phyloP scores from a whole-genome alignment of 2,888 invertebrate genomes.

The Habroteleia sp. region DNA sequence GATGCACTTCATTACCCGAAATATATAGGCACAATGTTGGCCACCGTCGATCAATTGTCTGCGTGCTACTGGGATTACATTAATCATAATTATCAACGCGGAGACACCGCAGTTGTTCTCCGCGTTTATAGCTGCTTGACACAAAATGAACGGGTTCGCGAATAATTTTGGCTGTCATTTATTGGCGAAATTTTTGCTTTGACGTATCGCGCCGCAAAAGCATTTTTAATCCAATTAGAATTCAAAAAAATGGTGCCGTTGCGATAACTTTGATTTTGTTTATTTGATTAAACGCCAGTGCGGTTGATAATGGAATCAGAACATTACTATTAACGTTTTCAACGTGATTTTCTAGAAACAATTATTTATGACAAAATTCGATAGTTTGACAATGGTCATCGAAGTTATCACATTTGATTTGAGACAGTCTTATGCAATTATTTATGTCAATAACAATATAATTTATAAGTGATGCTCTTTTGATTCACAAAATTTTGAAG shows the following conservation, averaged over 20 bases:
- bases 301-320: background rate
- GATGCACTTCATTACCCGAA: conserved; percentile 53
- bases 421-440: too few relatives aligned
- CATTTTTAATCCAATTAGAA: conserved; percentile 11
- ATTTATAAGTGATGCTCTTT: too few relatives aligned
- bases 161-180: conserved; percentile 33
- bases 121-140: conserved; percentile 5
- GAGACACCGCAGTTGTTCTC: conserved; percentile 44
- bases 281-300: background rate
- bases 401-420: too few relatives aligned
- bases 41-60: conserved; percentile 59
- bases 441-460: too few relatives aligned
- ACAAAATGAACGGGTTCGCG: conserved; percentile 30
- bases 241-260: conserved; percentile 5
- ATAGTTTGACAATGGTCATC: too few relatives aligned
- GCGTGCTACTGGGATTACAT: conserved; percentile 54
- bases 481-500: too few relatives aligned
- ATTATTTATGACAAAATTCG: too few relatives aligned
- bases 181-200: conserved; percentile 8
- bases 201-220: background rate
- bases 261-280: conserved; percentile 3
- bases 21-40: conserved; percentile 30
- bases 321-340: background rate
- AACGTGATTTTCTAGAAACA: too few relatives aligned
- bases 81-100: conserved; percentile 58